A percentile compares a stretch with the other conserved stretches of the same genome.
These are phyloP conservation scores for Diadumene lineata DNA, from an alignment of 92 coral and sea anemone species.

Conservation along the genomic window DNA sequence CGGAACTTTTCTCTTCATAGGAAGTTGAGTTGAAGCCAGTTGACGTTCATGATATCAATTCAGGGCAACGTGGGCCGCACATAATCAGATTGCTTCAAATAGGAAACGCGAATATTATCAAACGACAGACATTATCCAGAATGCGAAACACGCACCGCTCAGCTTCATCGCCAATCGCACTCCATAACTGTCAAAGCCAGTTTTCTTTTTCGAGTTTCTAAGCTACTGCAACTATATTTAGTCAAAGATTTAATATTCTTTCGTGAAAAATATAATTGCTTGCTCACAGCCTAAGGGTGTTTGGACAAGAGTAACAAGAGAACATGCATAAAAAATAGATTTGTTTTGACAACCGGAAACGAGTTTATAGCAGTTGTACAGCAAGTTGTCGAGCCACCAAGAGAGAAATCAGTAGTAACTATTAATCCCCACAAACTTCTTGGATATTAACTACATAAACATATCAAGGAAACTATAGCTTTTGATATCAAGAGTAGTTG, in stretches of 20 bases:
- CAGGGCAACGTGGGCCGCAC: background rate
- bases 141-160: background rate
- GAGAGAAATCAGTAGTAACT: no score
- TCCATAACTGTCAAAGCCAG: no score
- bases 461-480: constrained; percentile 12
- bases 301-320: background rate
- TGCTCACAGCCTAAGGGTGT: background rate
- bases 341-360: constrained; percentile 12
- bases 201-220: no score
- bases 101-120: constrained; percentile 17
- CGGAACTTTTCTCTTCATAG: no score
- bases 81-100: constrained; percentile 13
- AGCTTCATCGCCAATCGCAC: no score
- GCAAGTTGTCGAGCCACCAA: background rate
- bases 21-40: no score
- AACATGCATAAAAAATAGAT: background rate
- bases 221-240: no score
- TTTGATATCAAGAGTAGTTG: constrained; percentile 7
- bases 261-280: background rate
- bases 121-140: constrained; percentile 24
- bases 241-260: no score
- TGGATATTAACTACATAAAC: background rate
- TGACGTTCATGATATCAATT: background rate
- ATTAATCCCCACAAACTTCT: background rate
- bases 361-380: background rate